Percentiles rank a stretch among this genome's conserved stretches.
Evolutionary conservation across 2,888 invertebrate genomes (phyloP).

Genomic region (Ditula angustiorana): DNA sequence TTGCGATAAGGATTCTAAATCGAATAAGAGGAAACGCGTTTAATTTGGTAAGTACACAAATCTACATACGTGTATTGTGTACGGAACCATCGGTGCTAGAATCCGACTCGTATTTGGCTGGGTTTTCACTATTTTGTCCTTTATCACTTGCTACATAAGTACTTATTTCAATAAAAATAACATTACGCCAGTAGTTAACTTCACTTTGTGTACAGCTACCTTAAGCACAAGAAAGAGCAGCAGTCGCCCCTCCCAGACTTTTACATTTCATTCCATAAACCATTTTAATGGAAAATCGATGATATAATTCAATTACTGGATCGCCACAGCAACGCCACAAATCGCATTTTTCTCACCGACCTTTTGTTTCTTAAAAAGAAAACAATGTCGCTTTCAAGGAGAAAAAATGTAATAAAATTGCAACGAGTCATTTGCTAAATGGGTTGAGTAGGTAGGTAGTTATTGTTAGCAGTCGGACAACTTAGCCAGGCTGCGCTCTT

Average conservation of each 20-base stretch:
- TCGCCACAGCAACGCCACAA: conserved; percentile 73
- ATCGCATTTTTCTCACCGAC: conserved; percentile 59
- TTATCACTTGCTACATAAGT: no score
- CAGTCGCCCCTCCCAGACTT: conserved; percentile 72
- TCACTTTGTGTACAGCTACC: conserved; percentile 16
- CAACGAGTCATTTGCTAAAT: conserved; percentile 76
- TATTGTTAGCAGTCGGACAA: conserved; percentile 33
- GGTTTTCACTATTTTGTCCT: no score
- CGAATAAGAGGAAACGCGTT: no score
- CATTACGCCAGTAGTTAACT: not conserved
- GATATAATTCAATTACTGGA: conserved; percentile 82
- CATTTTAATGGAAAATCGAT: conserved; percentile 85
- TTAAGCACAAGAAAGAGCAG: conserved; percentile 51
- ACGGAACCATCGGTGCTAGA: no score
- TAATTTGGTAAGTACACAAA: no score
- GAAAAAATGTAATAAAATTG: conserved; percentile 67
- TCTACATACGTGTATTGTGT: no score
- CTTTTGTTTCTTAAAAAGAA: conserved; percentile 63
- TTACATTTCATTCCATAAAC: conserved; percentile 82
- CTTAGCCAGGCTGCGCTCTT: conserved; percentile 30
- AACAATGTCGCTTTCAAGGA: conserved; percentile 65
- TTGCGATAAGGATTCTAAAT: no score
- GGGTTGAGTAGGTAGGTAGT: conserved; percentile 58
- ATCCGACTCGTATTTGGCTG: no score
- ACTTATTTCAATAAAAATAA: not conserved